Base-by-base conservation (phyloP, 2,113 vertebrate genomes). In the Takifugu flavidus region DNA sequence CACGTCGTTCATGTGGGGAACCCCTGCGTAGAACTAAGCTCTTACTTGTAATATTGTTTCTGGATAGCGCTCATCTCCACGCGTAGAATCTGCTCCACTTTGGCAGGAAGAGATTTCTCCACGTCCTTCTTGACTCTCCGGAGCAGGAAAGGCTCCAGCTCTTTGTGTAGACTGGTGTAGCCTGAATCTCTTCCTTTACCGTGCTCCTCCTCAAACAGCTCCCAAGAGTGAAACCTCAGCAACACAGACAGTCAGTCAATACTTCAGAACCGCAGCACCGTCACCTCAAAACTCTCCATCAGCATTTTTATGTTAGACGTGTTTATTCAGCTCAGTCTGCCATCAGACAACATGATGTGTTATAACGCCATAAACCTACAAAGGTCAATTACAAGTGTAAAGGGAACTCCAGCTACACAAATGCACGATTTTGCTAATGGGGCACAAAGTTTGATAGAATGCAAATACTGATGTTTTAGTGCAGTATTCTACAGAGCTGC, bases 1-100 rank as follows among this genome's bases (percentile, higher is more conserved):
- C 20, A 20, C 20, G 20, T 20, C 20, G 20, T 20, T 20, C 20
- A 20, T 20, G 20, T 43, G 6, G 42, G 6, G 1, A 6, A 43
- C 44, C 12, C 12, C 44, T 45, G 6, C 12, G 12, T 13, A 6
- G 11, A 15, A 2, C 13, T 4, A n/a, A 26, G n/a, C 52, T 52
- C 91, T 92, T 92, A 99, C 96, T 99, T 99, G 87, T 99, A 99
- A 88, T 99, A 99, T 66, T 99, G 96, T 72, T 99, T 99, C 88
- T 99, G 97, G 77, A 98, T 90, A 20, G 96, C 96, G 42, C 95
- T 98, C 97, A 99, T 99, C 85, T 99, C 97, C 83, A 99, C 95
- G 79, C 97, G 82, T 80, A 99, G 85, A 78, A 99, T 99, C 82
- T 98, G 97, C 53, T 99, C 97, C 75, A 99, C 97, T 74, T 99